Base-by-base conservation (phyloP, 1,140 invertebrate species). In the Gryon sp. region DNA sequence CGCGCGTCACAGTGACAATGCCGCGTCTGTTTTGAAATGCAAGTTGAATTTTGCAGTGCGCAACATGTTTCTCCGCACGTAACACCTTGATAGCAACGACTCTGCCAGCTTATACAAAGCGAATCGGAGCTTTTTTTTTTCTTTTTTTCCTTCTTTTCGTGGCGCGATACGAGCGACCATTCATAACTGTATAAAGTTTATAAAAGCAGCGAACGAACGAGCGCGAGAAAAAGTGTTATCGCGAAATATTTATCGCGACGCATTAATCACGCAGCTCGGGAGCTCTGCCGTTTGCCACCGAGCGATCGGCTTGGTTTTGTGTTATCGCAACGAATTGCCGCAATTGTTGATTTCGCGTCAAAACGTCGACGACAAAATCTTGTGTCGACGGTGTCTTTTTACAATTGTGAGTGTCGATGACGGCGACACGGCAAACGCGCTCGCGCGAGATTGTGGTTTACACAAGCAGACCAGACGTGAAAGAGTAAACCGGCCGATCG, bases 401-500 rank as follows among this genome's bases (percentile, higher is more conserved):
- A 48, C 40, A 62, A 45, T 52, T 9, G n/a, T 20, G 24, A 22
- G 52, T 45, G 20, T 57, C 32, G 45, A 45, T 66, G n/a, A n/a
- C n/a, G n/a, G n/a, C n/a, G n/a, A n/a, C n/a, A n/a, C n/a, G n/a
- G n/a, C n/a, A n/a, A n/a, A n/a, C n/a, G n/a, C n/a, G n/a, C n/a
- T n/a, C n/a, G n/a, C n/a, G n/a, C n/a, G n/a, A n/a, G n/a, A n/a
- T n/a, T n/a, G n/a, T n/a, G n/a, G n/a, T n/a, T n/a, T n/a, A n/a
- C n/a, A n/a, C n/a, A n/a, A n/a, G n/a, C n/a, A n/a, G n/a, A n/a
- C n/a, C n/a, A n/a, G 45, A 73, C 34, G 59, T 74, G 68, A 73
- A 80, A 80, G 70, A 68, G 60, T 70, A 75, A 76, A 43, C 43
- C 69, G 36, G 68, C 65, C 45, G 59, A 45, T 48, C 65, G 16